A percentile compares a stretch with the other conserved stretches of the same genome.
These are phyloP conservation scores for Leptoclinus maculatus DNA, from an alignment of 2,797 vertebrate genomes.

Conservation along the genomic window DNA sequence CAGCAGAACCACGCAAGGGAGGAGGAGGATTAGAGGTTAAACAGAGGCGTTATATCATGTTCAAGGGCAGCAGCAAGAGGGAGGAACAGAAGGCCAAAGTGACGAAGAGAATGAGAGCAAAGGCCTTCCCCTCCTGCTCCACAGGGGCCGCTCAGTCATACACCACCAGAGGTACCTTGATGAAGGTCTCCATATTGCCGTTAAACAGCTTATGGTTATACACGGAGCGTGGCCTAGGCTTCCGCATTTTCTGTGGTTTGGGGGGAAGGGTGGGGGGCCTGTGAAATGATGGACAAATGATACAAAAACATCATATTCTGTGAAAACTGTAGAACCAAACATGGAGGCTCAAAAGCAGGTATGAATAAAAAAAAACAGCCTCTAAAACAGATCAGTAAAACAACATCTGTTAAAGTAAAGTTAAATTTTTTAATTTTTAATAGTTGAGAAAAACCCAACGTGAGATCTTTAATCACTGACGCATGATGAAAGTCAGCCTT, in stretches of 20 bases:
- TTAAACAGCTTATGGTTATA: constrained; percentile 99
- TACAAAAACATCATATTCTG: constrained; percentile 68
- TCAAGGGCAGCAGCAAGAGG: constrained; percentile 68
- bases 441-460: constrained; percentile 4
- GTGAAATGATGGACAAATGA: constrained; percentile 83
- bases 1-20: constrained; percentile 42
- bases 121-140: constrained; percentile 82
- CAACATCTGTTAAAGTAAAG: constrained; percentile 5
- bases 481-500: constrained; percentile 29
- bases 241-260: constrained; percentile 99
- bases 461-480: constrained; percentile 34
- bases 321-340: constrained; percentile 50
- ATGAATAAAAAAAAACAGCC: constrained; percentile 3
- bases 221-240: constrained; percentile 97
- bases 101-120: constrained; percentile 56
- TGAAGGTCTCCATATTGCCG: constrained; percentile 99
- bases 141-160: constrained; percentile 78
- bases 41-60: constrained; percentile 66
- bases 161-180: constrained; percentile 92
- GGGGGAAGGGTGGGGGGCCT: constrained; percentile 99
- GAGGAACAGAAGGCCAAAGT: constrained; percentile 66
- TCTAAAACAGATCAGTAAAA: background rate
- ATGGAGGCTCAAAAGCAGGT: constrained; percentile 37
- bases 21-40: constrained; percentile 72
- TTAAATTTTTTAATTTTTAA: background rate